Conservation (phyloP, 2,113 vertebrate genomes). For the Boulengeromyrus knoepffleri region DNA sequence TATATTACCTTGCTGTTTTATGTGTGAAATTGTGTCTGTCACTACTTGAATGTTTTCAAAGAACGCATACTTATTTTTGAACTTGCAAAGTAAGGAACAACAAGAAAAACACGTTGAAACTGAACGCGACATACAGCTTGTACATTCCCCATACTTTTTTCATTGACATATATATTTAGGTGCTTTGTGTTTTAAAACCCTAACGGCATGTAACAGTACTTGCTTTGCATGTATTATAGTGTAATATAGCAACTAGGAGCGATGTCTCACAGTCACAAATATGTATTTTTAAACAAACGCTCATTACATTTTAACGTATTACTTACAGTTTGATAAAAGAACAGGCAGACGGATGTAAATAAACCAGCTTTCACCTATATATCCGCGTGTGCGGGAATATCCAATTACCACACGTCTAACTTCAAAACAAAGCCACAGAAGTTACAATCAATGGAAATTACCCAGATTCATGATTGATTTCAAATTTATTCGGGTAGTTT, state of each 20-base stretch:
- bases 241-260: not conserved
- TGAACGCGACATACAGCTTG: not conserved
- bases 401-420: not conserved
- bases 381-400: not conserved
- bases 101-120: not conserved
- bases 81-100: not conserved
- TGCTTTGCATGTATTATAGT: not conserved
- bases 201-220: not conserved
- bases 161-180: not conserved
- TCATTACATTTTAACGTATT: not conserved
- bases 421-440: not conserved
- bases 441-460: not conserved
- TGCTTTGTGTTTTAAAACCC: not conserved
- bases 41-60: not conserved
- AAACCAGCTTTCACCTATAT: not conserved
- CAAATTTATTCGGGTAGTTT: not conserved
- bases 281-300: not conserved
- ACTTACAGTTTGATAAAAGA: not conserved
- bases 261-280: not conserved
- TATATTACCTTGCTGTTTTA: conserved; percentile 6
- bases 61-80: not conserved
- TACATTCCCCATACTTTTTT: not conserved
- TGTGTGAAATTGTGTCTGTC: not conserved
- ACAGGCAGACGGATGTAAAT: not conserved
- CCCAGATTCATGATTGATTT: not conserved